Evolutionary conservation across 2,888 invertebrate species (phyloP), one percentile per base, ranked within the genome.

Genomic region (Andricus curvator): DNA sequence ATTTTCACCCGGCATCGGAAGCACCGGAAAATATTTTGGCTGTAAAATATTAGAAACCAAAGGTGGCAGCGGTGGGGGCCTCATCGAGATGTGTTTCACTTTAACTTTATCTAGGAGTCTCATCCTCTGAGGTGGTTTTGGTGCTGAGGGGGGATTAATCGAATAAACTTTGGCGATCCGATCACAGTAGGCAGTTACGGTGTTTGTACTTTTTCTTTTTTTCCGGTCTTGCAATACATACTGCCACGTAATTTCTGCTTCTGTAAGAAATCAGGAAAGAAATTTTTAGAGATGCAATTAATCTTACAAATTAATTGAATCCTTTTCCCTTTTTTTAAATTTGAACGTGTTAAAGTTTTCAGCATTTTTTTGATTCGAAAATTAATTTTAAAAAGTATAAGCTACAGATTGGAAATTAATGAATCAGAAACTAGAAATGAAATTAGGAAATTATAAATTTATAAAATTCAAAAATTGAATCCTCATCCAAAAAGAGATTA

Each of bases 171-270:
- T 91, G 48, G 91, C 92, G 33, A 91, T 88, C 90, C 92, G 85
- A 88, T 92, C 89, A 89, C 93, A 93, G 85, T 94, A 94, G 70
- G 93, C 92, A 6, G 93, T 94, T 74, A 94, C 91, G 51, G 93
- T 90, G 68, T 93, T 93, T 41, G 92, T 89, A 78, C 94, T 93
- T 84, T 94, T 93, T 80, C 95, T 93, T 83, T 94, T 94, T 85
- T 94, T 93, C 74, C 96, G 94, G 85, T 96, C 96, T 89, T 94
- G 94, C 4, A 96, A 87, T 83, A 96, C 94, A 89, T 94, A 94
- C 86, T 94, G 93, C 96, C 96, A 96, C 70, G 94, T 93, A 77
- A 93, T 93, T 91, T 96, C 96, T 88, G 94, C 94, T 82, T 93
- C 95, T 95, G 93, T 78, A 93, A 94, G 74, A 29, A 17, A 48